Evolutionary conservation across 2,113 vertebrate species (phyloP), one percentile per base, ranked within the genome.

Genomic region (Propithecus coquereli): DNA sequence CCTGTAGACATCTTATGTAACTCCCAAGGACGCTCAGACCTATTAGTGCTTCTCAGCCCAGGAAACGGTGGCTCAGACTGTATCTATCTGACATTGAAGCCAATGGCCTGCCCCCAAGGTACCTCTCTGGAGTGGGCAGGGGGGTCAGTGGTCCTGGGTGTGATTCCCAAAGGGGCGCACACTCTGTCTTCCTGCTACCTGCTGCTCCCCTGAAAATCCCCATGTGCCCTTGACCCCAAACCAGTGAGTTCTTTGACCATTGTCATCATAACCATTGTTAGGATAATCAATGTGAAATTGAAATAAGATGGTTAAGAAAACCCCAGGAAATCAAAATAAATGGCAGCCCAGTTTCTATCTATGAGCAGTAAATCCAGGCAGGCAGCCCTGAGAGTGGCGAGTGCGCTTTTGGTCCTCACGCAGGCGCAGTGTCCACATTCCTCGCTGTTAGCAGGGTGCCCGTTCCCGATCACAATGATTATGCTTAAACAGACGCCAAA

Each of bases 351-450:
- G 7, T 83, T 54, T 94, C 25, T 3, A 14, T 25, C 18, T 12
- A 2, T 47, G 9, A 34, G 43, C 40, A 6, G 4, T 22, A 22
- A 47, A 17, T 22, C 37, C 3, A 27, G 59, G 54, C 76, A 50
- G 43, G 85, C 65, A 47, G 85, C 45, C 23, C 40, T 4, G 65
- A 50, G 34, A 10, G 6, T 25, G 54, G 52, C 1, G 0, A 20
- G 43, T 20, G 9, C 11, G 0, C 45, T 50, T 27, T 20, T 18
- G 43, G n/a, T 20, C 9, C 27, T 4, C 1, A 3, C 7, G 9
- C 30, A 40, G 54, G 43, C n/a, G 34, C 20, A 11, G n/a, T 34
- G 37, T 50, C 3, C 5, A 8, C 8, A 16, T 32, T 80, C 63
- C 43, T 61, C 17, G 2, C 40, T 50, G 17, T 43, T 5, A 50